Evolutionary conservation across 92 coral and sea anemone species (phyloP).

Genomic region (Montipora capitata): DNA sequence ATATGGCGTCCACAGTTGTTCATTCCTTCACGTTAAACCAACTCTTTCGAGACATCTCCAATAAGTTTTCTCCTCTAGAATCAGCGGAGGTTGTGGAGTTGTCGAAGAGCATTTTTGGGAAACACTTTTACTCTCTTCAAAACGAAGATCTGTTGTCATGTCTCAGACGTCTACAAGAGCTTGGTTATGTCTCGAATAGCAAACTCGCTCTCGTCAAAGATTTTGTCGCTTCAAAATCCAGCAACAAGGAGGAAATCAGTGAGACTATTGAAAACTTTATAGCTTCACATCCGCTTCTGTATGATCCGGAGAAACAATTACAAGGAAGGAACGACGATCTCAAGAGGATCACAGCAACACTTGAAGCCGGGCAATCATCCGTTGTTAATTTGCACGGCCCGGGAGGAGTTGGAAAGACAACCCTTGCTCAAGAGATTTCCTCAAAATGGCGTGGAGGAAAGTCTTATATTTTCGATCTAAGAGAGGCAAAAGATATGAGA

Average conservation of each 20-base stretch:
- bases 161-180: not conserved
- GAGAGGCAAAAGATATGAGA: conserved; percentile 42
- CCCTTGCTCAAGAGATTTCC: conserved; percentile 62
- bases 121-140: not conserved
- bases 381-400: conserved; percentile 78
- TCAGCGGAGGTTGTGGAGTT: conserved; percentile 4
- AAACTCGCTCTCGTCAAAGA: not conserved
- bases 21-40: not conserved
- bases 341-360: conserved; percentile 20
- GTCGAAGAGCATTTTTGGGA: conserved; percentile 2
- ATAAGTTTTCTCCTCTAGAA: not conserved
- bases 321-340: conserved; percentile 71
- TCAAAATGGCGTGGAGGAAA: conserved; percentile 17
- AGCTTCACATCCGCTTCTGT: not conserved
- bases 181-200: conserved; percentile 7
- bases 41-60: conserved; percentile 8
- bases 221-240: conserved; percentile 17
- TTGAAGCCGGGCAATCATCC: conserved; percentile 21
- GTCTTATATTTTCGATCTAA: conserved; percentile 38
- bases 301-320: not conserved
- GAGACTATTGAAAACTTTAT: not conserved
- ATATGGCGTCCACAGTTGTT: conserved; percentile 8
- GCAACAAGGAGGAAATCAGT: not conserved
- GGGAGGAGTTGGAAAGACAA: conserved; percentile 87
- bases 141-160: not conserved